Conservation (phyloP, 2,113 vertebrate species). For the Penelope pileata region DNA sequence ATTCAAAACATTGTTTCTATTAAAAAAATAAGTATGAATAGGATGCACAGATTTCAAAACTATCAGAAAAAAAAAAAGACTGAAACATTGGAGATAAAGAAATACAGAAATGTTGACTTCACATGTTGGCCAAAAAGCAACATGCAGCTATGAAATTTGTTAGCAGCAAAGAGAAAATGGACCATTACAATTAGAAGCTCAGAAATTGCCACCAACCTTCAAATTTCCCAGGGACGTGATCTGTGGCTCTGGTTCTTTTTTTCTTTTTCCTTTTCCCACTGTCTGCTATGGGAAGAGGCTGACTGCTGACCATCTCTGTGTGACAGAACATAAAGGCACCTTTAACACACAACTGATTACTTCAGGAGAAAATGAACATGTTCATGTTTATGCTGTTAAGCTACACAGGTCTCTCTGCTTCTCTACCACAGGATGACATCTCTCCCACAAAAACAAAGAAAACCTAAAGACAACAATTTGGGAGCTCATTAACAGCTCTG, state of each 20-base stretch:
- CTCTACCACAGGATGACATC: background rate
- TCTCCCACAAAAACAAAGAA: background rate
- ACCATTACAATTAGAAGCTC: background rate
- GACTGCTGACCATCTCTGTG: slow-evolving; percentile 87
- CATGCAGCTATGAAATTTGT: background rate
- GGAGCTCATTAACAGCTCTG: background rate
- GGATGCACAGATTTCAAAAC: background rate
- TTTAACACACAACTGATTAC: background rate
- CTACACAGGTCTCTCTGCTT: background rate
- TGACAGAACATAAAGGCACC: slow-evolving; percentile 42
- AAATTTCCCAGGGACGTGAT: slow-evolving; percentile 87
- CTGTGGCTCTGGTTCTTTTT: slow-evolving; percentile 85
- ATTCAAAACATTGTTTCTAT: background rate
- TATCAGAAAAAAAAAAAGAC: background rate
- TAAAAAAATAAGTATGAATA: background rate
- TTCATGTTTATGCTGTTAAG: background rate
- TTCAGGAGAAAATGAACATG: background rate
- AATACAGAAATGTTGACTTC: background rate
- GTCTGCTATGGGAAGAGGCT: slow-evolving; percentile 85
- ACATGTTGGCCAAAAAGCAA: background rate
- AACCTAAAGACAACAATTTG: background rate
- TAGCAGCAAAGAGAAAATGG: background rate
- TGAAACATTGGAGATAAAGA: background rate
- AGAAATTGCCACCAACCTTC: slow-evolving; percentile 80
- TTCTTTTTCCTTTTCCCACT: slow-evolving; percentile 89